These are phyloP conservation scores for Octopus sinensis DNA, from an alignment of 1,140 invertebrate genomes.

Conservation along the genomic window DNA sequence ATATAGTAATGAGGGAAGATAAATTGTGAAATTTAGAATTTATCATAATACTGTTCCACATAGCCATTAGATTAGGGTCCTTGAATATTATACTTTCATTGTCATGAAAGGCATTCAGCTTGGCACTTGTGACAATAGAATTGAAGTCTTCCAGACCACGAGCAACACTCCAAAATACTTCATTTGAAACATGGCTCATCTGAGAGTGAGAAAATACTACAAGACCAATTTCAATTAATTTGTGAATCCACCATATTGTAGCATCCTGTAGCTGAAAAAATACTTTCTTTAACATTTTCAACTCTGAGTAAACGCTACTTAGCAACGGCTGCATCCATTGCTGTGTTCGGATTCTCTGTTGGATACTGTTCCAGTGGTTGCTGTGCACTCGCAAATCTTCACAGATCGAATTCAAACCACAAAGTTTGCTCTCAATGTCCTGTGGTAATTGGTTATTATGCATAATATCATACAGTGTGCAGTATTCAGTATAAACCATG, in stretches of 20 bases:
- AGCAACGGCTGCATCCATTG: constrained; percentile 45
- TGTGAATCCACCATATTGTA: constrained; percentile 52
- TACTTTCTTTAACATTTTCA: constrained; percentile 38
- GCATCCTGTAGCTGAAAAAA: constrained; percentile 38
- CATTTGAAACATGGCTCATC: constrained; percentile 41
- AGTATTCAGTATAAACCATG: constrained; percentile 44
- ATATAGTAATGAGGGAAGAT: constrained; percentile 35
- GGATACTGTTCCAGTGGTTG: constrained; percentile 54
- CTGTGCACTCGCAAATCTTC: constrained; percentile 53
- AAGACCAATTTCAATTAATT: constrained; percentile 50
- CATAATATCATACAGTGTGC: constrained; percentile 45
- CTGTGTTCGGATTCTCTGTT: constrained; percentile 48
- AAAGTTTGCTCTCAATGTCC: constrained; percentile 48
- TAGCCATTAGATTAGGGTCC: not conserved
- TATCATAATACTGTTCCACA: not conserved
- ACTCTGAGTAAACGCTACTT: constrained; percentile 40
- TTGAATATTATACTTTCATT: not conserved
- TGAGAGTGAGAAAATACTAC: constrained; percentile 54
- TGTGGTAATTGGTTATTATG: constrained; percentile 40
- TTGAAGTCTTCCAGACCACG: constrained; percentile 56
- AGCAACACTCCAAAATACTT: constrained; percentile 52
- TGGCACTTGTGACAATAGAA: constrained; percentile 35
- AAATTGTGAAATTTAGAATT: constrained; percentile 33
- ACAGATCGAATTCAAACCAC: constrained; percentile 50
- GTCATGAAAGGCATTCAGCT: not conserved